Evolutionary conservation across 2,113 vertebrate species (phyloP), one percentile per base, ranked within the genome.

Genomic region (Rhineura floridana): DNA sequence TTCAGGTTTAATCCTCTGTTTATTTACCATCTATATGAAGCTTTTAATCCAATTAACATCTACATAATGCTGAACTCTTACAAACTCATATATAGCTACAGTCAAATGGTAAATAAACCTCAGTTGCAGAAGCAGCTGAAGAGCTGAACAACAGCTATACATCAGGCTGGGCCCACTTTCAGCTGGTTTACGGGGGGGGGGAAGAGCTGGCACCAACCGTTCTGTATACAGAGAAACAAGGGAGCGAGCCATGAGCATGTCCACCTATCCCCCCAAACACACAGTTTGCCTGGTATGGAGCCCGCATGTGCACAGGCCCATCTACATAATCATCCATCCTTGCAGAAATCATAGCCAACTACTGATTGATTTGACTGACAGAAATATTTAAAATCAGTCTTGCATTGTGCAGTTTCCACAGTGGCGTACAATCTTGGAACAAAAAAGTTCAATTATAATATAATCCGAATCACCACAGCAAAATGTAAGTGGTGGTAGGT

Each of bases 11-110:
- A 93, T 93, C 0, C 0, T 85, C 72, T 83, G 5, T 42, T 86
- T 81, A 55, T 28, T 85, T 75, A n/a, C 72, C 62, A 87, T 79
- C 33, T 83, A 15, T 84, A 90, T 91, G 92, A 93, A 90, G 87
- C 79, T 92, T 92, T 92, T 92, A 93, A 96, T 94, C 92, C 80
- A 91, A 90, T 93, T 94, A 91, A 81, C 82, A 79, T 55, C 11
- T 3, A 48, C 72, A 59, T 82, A 82, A 91, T 90, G 88, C 69
- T 90, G 84, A 90, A 81, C 79, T 90, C 89, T 91, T 87, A 90
- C 92, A 63, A 92, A 79, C 42, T 17, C 79, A 59, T 78, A 81
- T 87, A 79, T 65, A 72, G 83, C 21, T 62, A 84, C 69, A 91
- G 36, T 90, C 73, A 92, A 88, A 91, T 63, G 1, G 78, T 87